Evolutionary conservation across 2,797 vertebrate species (phyloP).

Genomic region (Peromyscus attwateri): DNA sequence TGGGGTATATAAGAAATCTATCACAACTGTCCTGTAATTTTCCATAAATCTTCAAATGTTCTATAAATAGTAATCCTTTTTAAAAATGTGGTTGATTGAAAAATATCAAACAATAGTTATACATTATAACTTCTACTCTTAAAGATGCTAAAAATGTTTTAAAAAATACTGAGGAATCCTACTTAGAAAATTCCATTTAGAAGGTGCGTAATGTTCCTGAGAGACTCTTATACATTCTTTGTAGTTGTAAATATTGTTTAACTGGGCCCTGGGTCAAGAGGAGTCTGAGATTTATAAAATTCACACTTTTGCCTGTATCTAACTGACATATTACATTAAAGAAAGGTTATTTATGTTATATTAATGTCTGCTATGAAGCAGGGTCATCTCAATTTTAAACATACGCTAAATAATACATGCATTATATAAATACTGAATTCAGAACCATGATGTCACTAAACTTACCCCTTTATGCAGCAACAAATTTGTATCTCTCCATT

Average conservation of each 20-base stretch:
- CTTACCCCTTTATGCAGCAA: background rate
- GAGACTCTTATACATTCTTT: background rate
- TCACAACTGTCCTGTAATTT: background rate
- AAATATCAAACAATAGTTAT: background rate
- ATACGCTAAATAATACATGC: background rate
- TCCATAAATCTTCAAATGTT: slow-evolving; percentile 9
- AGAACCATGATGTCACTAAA: background rate
- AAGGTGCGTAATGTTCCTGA: background rate
- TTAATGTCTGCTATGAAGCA: slow-evolving; percentile 6
- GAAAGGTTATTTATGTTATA: background rate
- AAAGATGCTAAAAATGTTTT: background rate
- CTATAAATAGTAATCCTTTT: background rate
- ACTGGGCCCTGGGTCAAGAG: background rate
- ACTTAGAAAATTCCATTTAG: background rate
- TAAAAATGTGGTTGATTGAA: background rate
- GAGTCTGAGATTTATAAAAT: background rate
- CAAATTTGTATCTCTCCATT: background rate
- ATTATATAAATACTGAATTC: background rate
- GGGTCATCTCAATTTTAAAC: slow-evolving; percentile 45
- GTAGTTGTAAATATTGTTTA: background rate
- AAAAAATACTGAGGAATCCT: background rate
- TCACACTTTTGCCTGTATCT: background rate
- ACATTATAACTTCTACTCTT: background rate
- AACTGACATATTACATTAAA: background rate
- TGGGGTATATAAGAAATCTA: background rate